phyloP scores from a whole-genome alignment of 1,140 invertebrate species.

The Colletes latitarsis region DNA sequence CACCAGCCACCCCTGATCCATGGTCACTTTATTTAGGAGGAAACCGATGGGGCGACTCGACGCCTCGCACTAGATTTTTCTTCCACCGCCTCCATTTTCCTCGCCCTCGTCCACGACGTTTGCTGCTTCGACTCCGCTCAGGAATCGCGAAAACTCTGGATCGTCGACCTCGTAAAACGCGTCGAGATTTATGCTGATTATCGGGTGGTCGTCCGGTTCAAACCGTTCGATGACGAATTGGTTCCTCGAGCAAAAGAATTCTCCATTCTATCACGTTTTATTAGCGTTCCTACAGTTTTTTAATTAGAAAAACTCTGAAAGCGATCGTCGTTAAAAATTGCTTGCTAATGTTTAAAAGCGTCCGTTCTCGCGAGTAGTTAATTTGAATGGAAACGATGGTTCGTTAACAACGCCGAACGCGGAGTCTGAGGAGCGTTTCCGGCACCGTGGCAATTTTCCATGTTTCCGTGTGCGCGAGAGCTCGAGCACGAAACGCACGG shows the following conservation, averaged over 20 bases:
- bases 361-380: too few relatives aligned
- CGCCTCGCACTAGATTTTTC: slow-evolving; percentile 32
- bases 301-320: too few relatives aligned
- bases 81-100: slow-evolving; percentile 10
- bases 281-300: too few relatives aligned
- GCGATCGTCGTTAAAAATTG: too few relatives aligned
- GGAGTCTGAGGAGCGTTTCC: not conserved
- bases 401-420: not conserved
- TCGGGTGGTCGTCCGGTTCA: slow-evolving; percentile 25
- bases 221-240: slow-evolving; percentile 11
- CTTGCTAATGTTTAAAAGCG: too few relatives aligned
- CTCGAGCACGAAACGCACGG: slow-evolving; percentile 43
- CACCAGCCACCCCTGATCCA: slow-evolving; percentile 64
- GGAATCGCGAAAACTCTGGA: slow-evolving; percentile 25
- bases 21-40: slow-evolving; percentile 79
- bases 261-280: too few relatives aligned
- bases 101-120: slow-evolving; percentile 14
- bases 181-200: slow-evolving; percentile 58
- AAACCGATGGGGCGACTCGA: slow-evolving; percentile 66
- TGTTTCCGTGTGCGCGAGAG: not conserved
- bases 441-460: slow-evolving; percentile 9
- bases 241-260: not conserved
- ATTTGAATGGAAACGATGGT: too few relatives aligned
- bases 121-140: not conserved
- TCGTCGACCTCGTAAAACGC: slow-evolving; percentile 19